phyloP scores from a whole-genome alignment of 1,140 invertebrate species.

The Chironomus striatipennis region DNA sequence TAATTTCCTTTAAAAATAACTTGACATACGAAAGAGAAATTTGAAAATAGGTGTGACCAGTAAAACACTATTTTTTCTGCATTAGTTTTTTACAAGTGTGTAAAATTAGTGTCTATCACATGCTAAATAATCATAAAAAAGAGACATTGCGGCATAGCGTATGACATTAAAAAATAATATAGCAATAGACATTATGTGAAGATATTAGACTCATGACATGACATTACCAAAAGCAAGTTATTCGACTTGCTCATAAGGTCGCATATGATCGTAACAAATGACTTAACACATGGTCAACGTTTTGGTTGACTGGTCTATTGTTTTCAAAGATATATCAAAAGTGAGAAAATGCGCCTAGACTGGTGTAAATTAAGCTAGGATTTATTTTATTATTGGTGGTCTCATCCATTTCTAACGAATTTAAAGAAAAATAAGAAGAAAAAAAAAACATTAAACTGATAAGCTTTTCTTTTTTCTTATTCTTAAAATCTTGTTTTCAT shows the following conservation, averaged over 20 bases:
- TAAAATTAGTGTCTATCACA: constrained; percentile 2
- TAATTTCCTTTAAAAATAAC: no score
- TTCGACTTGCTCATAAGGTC: neutral
- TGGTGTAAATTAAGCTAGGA: neutral
- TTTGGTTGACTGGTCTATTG: no score
- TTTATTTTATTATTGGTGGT: neutral
- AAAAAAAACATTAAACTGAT: neutral
- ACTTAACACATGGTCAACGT: no score
- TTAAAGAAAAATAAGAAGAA: neutral
- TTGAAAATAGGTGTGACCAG: neutral
- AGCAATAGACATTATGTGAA: neutral
- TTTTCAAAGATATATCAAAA: no score
- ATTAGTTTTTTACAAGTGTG: neutral
- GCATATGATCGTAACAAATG: neutral
- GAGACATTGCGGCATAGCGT: neutral
- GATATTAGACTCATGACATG: neutral
- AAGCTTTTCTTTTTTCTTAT: neutral
- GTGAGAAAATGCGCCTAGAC: neutral
- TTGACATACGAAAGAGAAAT: neutral
- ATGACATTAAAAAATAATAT: constrained; percentile 10
- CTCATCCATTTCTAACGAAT: neutral
- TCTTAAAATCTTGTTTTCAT: neutral
- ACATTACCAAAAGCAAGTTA: neutral
- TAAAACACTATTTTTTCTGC: neutral
- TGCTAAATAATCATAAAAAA: constrained; percentile 3